Percentiles rank a stretch among this genome's conserved stretches.
Evolutionary conservation across 2,113 vertebrate species (phyloP).

Genomic region (Oophaga pumilio): DNA sequence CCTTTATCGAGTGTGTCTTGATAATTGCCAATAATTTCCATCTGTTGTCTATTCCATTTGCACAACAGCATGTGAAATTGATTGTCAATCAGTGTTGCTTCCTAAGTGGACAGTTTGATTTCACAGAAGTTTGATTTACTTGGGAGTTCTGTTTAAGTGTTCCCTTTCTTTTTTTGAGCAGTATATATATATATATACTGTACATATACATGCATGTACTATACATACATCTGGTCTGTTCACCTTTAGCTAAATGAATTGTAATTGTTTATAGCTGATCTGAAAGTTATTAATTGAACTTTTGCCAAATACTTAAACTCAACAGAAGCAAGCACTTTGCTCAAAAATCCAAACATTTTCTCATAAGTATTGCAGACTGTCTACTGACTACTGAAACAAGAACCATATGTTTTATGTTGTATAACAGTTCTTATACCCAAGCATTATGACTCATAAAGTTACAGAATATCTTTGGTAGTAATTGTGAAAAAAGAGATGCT

Average conservation of each 20-base stretch:
- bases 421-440: background rate
- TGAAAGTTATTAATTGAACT: background rate
- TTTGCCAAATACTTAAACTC: background rate
- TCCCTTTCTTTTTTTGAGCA: no score
- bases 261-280: background rate
- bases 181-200: no score
- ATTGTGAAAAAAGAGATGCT: background rate
- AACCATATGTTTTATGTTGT: background rate
- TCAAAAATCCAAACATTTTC: constrained; percentile 1
- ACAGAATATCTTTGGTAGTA: background rate
- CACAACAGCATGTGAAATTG: no score
- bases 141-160: no score
- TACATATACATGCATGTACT: background rate
- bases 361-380: background rate
- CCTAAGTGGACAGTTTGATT: no score
- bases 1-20: no score
- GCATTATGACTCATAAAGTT: background rate
- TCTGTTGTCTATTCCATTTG: no score
- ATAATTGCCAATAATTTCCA: no score
- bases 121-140: no score
- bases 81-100: no score
- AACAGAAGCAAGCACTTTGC: background rate
- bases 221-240: background rate
- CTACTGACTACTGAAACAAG: background rate
- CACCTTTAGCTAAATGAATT: background rate